Base-by-base conservation (phyloP, 1,140 invertebrate species). In the Hesperophylax magnus region DNA sequence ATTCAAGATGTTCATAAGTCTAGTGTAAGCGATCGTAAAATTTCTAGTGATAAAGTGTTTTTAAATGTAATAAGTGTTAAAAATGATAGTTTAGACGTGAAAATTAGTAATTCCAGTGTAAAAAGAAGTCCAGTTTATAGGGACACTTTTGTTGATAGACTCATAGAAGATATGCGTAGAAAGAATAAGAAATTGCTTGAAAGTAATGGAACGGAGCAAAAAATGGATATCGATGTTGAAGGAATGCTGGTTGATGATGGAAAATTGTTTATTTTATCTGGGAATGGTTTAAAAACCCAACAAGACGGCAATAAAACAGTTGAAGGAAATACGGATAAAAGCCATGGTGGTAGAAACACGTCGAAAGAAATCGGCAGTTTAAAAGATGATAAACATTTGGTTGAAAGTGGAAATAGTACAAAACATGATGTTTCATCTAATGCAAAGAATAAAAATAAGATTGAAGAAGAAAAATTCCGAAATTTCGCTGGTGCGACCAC, bases 111-210 rank as follows among this genome's bases (percentile, higher is more conserved):
- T 17, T 8, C 53, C 20, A 72, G 27, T 17, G 65, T 47, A 18
- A 39, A 69, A 69, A 69, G 8, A 34, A 18, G 39, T 53, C 39
- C 47, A 20, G 39, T 53, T 18, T 77, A 77, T 27, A 77, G 76
- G 27, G 76, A 77, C n/a, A 77, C 76, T 0, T 77, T 77, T 27
- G 65, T 77, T 17, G 76, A 77, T 77, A 77, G 76, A 61, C 47
- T 77, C 22, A 39, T 77, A 17, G 58, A 77, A 20, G 76, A 77
- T n/a, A 67, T 67, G 58, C 60, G 39, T 27, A 63, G 20, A 14
- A 77, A 77, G 34, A 52, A 67, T 22, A 22, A 53, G 11, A 65
- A 67, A 18, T 24, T 47, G 17, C 52, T 15, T 31, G 58, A 3
- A 15, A 54, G n/a, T 77, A 61, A 65, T 47, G 52, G 15, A 47